These are phyloP conservation scores for Gobio gobio DNA, from an alignment of 2,113 vertebrate genomes.

Conservation along the genomic window DNA sequence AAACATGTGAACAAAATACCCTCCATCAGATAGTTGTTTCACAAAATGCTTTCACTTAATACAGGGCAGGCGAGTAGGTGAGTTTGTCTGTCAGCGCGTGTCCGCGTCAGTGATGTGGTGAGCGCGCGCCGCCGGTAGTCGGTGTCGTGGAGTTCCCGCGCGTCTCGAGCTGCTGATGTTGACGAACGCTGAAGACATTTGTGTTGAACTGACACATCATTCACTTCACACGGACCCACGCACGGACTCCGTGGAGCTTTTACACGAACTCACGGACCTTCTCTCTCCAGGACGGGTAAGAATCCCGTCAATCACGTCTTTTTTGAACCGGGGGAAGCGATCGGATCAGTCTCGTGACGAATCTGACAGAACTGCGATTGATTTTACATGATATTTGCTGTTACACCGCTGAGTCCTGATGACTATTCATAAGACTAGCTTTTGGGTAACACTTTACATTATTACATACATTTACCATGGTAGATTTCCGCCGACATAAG, in stretches of 20 bases:
- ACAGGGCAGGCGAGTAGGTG: not conserved
- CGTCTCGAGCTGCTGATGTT: constrained; percentile 18
- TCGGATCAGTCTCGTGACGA: too few species aligned
- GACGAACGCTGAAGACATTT: not conserved
- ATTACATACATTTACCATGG: not conserved
- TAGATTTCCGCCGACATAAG: not conserved
- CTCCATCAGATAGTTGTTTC: not conserved
- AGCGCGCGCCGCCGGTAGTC: constrained; percentile 1
- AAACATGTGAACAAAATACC: not conserved
- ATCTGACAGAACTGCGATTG: not conserved
- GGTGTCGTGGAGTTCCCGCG: not conserved
- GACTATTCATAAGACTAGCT: not conserved
- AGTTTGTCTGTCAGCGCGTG: not conserved
- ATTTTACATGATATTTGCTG: not conserved
- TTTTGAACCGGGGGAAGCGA: not conserved
- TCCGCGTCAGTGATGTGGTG: not conserved
- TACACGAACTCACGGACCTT: not conserved
- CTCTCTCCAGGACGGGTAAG: not conserved
- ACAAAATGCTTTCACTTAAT: not conserved
- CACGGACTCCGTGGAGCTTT: not conserved
- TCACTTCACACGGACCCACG: not conserved
- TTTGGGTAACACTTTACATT: not conserved
- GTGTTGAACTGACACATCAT: not conserved
- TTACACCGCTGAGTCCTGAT: not conserved
- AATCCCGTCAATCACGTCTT: not conserved